Conservation (phyloP, 2,113 vertebrate species). For the Cavia porcellus region DNA sequence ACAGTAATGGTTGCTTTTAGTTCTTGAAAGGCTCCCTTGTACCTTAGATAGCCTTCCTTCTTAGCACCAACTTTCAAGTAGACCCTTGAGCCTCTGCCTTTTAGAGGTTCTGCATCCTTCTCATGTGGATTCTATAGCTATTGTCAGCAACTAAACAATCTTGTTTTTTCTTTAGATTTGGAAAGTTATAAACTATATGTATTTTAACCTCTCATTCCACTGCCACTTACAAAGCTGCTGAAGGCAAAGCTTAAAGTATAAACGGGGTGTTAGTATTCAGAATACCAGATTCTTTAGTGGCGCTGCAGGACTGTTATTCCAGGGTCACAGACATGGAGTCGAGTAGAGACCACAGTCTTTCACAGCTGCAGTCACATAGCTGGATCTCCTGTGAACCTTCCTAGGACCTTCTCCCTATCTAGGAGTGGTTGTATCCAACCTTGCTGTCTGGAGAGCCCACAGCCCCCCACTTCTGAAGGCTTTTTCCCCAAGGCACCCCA, state of each 20-base stretch:
- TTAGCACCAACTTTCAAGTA: constrained; percentile 70
- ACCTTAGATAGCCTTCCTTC: constrained; percentile 51
- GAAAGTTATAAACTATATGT: constrained; percentile 73
- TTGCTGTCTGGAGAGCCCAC: too few species aligned
- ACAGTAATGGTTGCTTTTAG: constrained; percentile 64
- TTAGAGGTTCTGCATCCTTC: constrained; percentile 75
- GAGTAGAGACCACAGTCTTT: not conserved
- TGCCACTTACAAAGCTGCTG: constrained; percentile 71
- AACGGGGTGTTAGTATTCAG: constrained; percentile 62
- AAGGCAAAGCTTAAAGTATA: constrained; percentile 76
- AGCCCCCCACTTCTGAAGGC: not conserved
- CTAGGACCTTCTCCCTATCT: not conserved
- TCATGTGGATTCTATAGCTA: constrained; percentile 68
- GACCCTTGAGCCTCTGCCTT: constrained; percentile 79
- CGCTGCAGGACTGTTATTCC: not conserved
- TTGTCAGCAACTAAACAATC: constrained; percentile 79
- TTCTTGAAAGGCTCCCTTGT: constrained; percentile 50
- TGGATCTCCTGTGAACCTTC: not conserved
- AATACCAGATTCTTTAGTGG: not conserved
- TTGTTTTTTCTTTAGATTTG: constrained; percentile 82
- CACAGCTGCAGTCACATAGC: not conserved
- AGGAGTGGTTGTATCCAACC: not conserved
- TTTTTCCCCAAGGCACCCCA: not conserved
- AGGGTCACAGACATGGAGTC: not conserved
- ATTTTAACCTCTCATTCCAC: constrained; percentile 81